These are phyloP conservation scores for Actinemys pallida DNA, from an alignment of 2,113 vertebrate species.

Conservation along the genomic window DNA sequence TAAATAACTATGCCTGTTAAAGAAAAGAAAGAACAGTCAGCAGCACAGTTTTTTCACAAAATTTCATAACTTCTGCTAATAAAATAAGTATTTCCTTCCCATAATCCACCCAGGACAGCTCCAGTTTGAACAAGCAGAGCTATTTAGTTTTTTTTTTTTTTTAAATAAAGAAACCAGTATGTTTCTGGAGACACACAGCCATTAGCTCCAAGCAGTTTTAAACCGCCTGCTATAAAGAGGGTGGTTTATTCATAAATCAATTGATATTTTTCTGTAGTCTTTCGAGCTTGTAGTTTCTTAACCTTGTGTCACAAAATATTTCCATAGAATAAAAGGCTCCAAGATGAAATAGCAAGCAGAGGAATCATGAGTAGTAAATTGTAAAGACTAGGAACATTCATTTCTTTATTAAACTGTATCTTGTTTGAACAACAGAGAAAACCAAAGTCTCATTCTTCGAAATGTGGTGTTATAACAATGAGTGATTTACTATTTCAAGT, in stretches of 20 bases:
- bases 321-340: not conserved
- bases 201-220: slow-evolving; percentile 9
- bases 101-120: not conserved
- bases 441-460: not conserved
- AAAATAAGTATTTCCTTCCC: not conserved
- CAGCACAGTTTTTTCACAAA: not conserved
- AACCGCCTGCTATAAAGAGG: not conserved
- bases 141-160: not conserved
- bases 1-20: not conserved
- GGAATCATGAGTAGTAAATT: slow-evolving; percentile 19
- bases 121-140: rapidly evolving
- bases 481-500: not conserved
- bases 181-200: not conserved
- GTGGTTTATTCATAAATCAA: not conserved
- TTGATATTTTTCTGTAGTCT: slow-evolving; percentile 16
- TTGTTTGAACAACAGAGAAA: not conserved
- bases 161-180: not conserved
- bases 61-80: not conserved
- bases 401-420: not conserved
- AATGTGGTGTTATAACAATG: not conserved
- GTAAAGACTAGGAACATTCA: not conserved
- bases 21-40: not conserved
- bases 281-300: slow-evolving; percentile 9
- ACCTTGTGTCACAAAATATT: slow-evolving; percentile 29
- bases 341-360: slow-evolving; percentile 42